Conservation (phyloP, 2,888 invertebrate genomes). For the Pristionchus entomophagus region DNA sequence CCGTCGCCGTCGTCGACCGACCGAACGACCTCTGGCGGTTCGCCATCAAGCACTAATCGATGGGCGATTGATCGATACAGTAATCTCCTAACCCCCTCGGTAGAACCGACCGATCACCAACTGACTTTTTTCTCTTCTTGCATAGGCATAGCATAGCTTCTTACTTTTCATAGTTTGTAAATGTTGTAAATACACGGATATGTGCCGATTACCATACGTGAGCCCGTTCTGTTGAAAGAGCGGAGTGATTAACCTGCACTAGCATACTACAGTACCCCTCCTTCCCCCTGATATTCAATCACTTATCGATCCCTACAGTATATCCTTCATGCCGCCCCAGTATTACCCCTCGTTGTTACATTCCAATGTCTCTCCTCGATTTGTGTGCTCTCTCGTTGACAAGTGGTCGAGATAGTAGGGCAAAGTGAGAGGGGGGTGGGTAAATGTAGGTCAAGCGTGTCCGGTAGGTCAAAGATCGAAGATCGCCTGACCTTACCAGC, state of each 20-base stretch:
- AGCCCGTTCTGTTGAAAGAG: constrained; percentile 13
- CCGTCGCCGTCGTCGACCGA: constrained; percentile 55
- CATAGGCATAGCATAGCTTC: not conserved
- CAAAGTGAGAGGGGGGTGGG: not conserved
- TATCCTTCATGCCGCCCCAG: not conserved
- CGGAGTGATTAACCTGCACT: not conserved
- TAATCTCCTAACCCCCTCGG: not conserved
- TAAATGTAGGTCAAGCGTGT: not conserved
- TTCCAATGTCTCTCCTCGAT: not conserved
- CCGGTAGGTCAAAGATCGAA: not conserved
- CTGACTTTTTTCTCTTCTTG: not conserved
- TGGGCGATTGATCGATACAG: not conserved
- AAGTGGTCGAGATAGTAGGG: not conserved
- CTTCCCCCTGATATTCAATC: too few species aligned
- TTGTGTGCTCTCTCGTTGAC: not conserved
- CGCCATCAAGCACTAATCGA: constrained; percentile 61
- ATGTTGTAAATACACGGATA: not conserved
- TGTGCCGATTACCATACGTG: not conserved
- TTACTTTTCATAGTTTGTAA: not conserved
- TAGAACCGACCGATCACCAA: not conserved
- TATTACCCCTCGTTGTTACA: not conserved
- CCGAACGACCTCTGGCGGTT: constrained; percentile 63
- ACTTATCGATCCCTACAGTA: not conserved
- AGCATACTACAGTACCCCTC: not conserved
- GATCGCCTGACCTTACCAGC: not conserved